These are phyloP conservation scores for Epinotia ramella DNA, from an alignment of 2,888 invertebrate species.

Conservation along the genomic window DNA sequence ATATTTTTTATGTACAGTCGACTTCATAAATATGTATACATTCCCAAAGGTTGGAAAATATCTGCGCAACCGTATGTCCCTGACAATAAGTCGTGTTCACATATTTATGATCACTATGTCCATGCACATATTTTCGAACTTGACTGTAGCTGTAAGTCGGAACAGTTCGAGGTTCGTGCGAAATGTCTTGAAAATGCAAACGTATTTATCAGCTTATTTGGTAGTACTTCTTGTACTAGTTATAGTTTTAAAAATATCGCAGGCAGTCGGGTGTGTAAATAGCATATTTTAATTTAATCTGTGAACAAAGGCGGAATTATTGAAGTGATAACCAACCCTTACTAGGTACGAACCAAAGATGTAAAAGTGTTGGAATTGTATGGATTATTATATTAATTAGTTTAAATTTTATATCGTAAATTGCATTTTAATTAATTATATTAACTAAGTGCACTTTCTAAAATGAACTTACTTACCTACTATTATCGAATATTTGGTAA, in stretches of 20 bases:
- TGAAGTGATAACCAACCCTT: slow-evolving; percentile 74
- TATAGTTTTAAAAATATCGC: neutral
- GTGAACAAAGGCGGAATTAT: slow-evolving; percentile 49
- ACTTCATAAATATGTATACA: no score
- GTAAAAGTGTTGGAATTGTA: slow-evolving; percentile 79
- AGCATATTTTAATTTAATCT: slow-evolving; percentile 32
- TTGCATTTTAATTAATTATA: slow-evolving; percentile 38
- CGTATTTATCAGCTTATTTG: neutral
- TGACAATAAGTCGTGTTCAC: no score
- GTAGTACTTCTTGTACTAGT: neutral
- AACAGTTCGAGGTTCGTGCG: no score
- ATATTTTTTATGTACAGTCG: no score
- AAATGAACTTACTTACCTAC: neutral
- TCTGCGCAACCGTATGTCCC: no score
- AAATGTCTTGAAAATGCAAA: neutral
- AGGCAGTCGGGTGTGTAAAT: slow-evolving; percentile 39
- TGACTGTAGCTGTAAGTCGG: no score
- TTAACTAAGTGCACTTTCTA: slow-evolving; percentile 9
- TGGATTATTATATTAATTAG: slow-evolving; percentile 48
- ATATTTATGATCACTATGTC: no score
- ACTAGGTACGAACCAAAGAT: slow-evolving; percentile 84
- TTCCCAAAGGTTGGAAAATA: no score
- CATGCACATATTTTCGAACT: no score
- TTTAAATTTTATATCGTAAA: slow-evolving; percentile 19
- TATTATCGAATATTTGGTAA: slow-evolving; percentile 1